These are phyloP conservation scores for Gnathochromis pfefferi DNA, from an alignment of 2,113 vertebrate genomes.

Conservation along the genomic window DNA sequence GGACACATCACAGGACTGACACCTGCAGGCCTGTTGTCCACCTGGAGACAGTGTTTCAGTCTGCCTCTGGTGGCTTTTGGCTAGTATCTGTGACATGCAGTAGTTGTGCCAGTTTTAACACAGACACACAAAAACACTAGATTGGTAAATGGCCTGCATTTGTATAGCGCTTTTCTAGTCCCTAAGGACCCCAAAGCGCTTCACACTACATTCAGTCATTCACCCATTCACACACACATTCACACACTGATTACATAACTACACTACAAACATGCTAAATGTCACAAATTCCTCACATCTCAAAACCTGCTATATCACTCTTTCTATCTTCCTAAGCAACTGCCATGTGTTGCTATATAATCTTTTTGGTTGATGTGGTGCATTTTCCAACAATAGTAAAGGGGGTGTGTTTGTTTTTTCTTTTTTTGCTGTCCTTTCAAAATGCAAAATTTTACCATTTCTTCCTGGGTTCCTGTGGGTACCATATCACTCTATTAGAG, in stretches of 20 bases:
- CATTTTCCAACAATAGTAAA: background rate
- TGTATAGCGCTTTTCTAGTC: too few species aligned
- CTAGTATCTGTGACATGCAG: background rate
- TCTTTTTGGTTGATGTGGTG: background rate
- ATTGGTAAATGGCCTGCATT: too few species aligned
- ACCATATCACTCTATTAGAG: fast-evolving
- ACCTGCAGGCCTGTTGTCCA: background rate
- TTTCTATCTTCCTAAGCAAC: background rate
- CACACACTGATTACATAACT: background rate
- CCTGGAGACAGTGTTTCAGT: background rate
- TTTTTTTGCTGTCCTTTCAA: background rate
- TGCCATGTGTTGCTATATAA: background rate
- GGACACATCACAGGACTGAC: background rate
- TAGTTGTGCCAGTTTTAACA: background rate
- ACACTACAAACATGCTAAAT: background rate
- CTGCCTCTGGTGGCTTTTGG: background rate
- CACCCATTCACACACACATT: too few species aligned
- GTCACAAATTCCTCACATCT: background rate
- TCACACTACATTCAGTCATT: too few species aligned
- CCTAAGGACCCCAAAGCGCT: too few species aligned
- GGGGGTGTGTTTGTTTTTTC: background rate
- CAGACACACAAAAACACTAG: background rate
- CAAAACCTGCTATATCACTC: background rate
- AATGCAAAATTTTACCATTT: background rate
- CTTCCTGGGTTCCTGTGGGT: background rate